These are phyloP conservation scores for Python bivittatus DNA, from an alignment of 2,113 vertebrate genomes.

Conservation along the genomic window DNA sequence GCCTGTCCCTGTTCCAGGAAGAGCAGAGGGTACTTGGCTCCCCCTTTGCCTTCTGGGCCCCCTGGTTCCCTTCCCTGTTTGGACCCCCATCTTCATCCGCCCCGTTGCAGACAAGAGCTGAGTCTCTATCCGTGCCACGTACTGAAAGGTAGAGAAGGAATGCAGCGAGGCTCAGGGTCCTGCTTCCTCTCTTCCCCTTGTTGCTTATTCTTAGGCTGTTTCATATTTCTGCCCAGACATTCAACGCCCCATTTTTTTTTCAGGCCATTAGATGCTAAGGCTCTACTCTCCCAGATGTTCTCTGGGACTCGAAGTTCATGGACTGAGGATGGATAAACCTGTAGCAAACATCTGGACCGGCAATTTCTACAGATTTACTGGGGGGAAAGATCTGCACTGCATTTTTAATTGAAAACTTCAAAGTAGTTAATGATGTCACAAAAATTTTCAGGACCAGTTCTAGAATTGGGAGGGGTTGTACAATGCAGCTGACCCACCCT, in stretches of 20 bases:
- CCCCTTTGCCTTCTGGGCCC: not conserved
- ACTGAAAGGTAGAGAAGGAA: not conserved
- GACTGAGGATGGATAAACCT: not conserved
- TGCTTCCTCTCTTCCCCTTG: not conserved
- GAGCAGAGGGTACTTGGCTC: too few relatives aligned
- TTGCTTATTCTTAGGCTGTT: not conserved
- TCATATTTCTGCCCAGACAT: not conserved
- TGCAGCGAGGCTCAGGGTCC: not conserved
- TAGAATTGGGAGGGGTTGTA: not conserved
- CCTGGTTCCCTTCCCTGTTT: too few relatives aligned
- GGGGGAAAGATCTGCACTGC: not conserved
- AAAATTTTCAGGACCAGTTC: not conserved
- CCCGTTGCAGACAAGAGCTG: not conserved
- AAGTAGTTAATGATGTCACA: not conserved
- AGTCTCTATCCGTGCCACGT: not conserved
- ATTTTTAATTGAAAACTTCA: not conserved
- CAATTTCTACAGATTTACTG: not conserved
- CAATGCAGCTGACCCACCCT: not conserved
- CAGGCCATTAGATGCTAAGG: not conserved
- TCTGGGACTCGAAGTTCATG: not conserved
- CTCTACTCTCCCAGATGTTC: not conserved
- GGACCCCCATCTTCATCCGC: not conserved
- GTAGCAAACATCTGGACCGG: not conserved
- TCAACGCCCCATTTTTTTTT: not conserved
- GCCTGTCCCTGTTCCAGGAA: not conserved